Conservation (phyloP, 2,888 invertebrate genomes). For the Aproaerema taeniolella region DNA sequence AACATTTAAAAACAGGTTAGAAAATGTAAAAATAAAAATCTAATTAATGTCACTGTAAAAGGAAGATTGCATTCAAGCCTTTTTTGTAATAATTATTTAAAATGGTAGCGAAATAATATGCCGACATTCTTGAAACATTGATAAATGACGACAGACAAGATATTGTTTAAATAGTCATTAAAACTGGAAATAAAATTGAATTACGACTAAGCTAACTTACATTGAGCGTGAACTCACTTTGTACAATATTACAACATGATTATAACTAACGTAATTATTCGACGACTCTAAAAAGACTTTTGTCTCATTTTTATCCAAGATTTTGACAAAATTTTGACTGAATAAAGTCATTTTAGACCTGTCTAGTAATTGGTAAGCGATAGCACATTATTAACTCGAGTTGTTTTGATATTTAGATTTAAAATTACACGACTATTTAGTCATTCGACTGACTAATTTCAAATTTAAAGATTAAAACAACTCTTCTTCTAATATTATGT, state of each 20-base stretch:
- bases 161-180: slow-evolving; percentile 39
- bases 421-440: too few species aligned
- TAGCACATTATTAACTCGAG: slow-evolving; percentile 12
- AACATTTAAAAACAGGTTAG: too few species aligned
- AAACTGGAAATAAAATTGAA: slow-evolving; percentile 39
- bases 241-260: slow-evolving; percentile 70
- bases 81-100: too few species aligned
- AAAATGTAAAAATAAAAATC: too few species aligned
- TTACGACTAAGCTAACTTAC: slow-evolving; percentile 65
- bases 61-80: too few species aligned
- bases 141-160: slow-evolving; percentile 49
- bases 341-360: background rate
- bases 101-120: slow-evolving; percentile 20
- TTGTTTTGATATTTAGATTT: background rate
- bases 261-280: slow-evolving; percentile 37
- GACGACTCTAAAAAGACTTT: slow-evolving; percentile 33
- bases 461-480: too few species aligned
- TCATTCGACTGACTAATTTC: too few species aligned
- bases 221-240: slow-evolving; percentile 73
- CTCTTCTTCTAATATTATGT: slow-evolving; percentile 1
- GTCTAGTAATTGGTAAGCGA: slow-evolving; percentile 9
- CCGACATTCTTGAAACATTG: slow-evolving; percentile 41
- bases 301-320: slow-evolving; percentile 34
- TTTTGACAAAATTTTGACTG: slow-evolving; percentile 8
- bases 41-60: too few species aligned